Conservation (phyloP, 2,888 invertebrate species). For the Caenorhabditis drosophilae region DNA sequence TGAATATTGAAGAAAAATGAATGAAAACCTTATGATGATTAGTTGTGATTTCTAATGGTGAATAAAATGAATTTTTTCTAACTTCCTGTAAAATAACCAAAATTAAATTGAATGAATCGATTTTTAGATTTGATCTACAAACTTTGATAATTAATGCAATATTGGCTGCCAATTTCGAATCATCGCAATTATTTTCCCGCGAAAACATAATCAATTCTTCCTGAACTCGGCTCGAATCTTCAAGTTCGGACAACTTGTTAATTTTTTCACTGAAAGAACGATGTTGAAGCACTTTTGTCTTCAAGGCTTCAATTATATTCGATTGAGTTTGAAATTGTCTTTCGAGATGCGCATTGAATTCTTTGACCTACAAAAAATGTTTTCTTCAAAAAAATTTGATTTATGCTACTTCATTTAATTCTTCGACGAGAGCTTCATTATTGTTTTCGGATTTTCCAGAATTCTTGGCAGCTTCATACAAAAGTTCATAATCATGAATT, state of each 20-base stretch:
- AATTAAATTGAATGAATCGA: too few relatives aligned
- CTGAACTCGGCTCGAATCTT: conserved; percentile 33
- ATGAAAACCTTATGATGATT: conserved; percentile 42
- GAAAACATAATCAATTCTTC: conserved; percentile 35
- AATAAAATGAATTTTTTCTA: conserved; percentile 29
- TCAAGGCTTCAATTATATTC: conserved; percentile 61
- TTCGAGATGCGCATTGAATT: conserved; percentile 54
- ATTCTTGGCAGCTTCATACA: conserved; percentile 45
- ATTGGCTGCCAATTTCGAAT: conserved; percentile 38
- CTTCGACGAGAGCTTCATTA: too few relatives aligned
- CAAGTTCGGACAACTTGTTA: conserved; percentile 39
- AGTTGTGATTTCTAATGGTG: conserved; percentile 49
- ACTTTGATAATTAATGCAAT: conserved; percentile 41
- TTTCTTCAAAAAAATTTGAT: conserved; percentile 42
- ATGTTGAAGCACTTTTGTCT: conserved; percentile 50
- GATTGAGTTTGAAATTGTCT: conserved; percentile 59
- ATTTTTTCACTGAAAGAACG: conserved; percentile 35
- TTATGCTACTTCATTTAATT: conserved; percentile 28
- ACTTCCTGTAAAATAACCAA: too few relatives aligned
- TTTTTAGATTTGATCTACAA: too few relatives aligned
- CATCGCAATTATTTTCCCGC: conserved; percentile 40
- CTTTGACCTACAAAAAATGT: too few relatives aligned
- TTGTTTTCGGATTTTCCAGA: too few relatives aligned
- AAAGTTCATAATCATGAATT: conserved; percentile 51
- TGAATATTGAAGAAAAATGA: background rate